Conservation (phyloP, 2,888 invertebrate genomes). For the Herminia tarsipennalis region DNA sequence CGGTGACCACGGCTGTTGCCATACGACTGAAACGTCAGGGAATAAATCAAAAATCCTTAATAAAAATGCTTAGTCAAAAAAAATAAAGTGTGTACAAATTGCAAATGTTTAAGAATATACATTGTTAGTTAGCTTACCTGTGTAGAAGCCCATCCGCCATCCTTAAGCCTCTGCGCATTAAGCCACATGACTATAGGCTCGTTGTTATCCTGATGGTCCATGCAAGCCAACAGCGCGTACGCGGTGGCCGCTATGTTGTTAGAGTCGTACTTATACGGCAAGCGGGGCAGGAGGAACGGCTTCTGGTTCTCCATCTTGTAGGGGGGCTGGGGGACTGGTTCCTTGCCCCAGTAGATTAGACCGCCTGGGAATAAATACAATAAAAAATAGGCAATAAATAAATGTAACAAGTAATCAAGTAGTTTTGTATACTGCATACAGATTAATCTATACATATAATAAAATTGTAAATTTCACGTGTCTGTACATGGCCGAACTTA, state of each 20-base stretch:
- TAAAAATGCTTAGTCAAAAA: too few relatives aligned
- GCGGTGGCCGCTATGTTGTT: constrained; percentile 97
- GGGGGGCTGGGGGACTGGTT: constrained; percentile 92
- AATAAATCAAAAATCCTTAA: too few relatives aligned
- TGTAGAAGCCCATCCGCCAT: constrained; percentile 95
- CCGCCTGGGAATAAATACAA: constrained; percentile 83
- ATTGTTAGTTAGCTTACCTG: constrained; percentile 76
- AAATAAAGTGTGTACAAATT: too few relatives aligned
- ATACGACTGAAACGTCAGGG: too few relatives aligned
- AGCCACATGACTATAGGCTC: constrained; percentile 96
- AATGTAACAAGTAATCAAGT: too few relatives aligned
- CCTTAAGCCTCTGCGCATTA: constrained; percentile 93
- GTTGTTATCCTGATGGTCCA: constrained; percentile 93
- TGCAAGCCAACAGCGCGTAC: constrained; percentile 95
- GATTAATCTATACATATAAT: too few relatives aligned
- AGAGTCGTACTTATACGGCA: constrained; percentile 95
- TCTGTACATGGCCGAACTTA: too few relatives aligned
- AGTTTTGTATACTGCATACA: too few relatives aligned
- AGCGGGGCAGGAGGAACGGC: constrained; percentile 94
- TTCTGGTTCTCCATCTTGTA: constrained; percentile 96
- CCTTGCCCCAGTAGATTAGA: constrained; percentile 94
- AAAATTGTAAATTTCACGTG: too few relatives aligned
- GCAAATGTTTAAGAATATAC: too few relatives aligned
- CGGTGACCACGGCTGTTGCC: too few relatives aligned
- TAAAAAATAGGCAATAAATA: neutral